These are phyloP conservation scores for Celastrina argiolus DNA, from an alignment of 2,888 invertebrate species.

Conservation along the genomic window DNA sequence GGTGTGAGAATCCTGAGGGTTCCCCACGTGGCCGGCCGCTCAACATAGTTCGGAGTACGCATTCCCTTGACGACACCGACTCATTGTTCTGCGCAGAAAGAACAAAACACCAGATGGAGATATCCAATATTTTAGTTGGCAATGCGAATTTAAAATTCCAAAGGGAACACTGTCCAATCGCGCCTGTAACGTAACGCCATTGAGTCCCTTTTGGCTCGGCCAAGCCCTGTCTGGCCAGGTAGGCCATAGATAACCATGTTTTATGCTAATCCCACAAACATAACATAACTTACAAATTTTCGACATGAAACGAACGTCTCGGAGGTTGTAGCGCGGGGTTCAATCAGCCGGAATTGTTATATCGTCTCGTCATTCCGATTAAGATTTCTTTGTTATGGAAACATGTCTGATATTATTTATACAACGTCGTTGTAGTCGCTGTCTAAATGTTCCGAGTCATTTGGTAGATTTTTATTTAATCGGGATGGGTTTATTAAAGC, in stretches of 20 bases:
- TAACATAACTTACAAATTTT: conserved; percentile 71
- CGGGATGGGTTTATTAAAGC: conserved; percentile 70
- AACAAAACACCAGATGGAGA: conserved; percentile 76
- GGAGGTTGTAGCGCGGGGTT: conserved; percentile 52
- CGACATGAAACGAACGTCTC: conserved; percentile 51
- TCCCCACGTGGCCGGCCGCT: conserved; percentile 23
- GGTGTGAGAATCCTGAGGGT: conserved; percentile 17
- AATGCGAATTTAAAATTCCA: conserved; percentile 74
- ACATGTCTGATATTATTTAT: conserved; percentile 78
- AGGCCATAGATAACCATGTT: conserved; percentile 73
- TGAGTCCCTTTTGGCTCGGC: conserved; percentile 26
- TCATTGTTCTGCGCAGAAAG: conserved; percentile 74
- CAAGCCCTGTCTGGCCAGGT: conserved; percentile 54
- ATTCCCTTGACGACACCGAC: conserved; percentile 71
- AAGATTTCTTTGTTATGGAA: conserved; percentile 76
- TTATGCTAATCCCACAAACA: conserved; percentile 70
- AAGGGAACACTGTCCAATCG: conserved; percentile 50
- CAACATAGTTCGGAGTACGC: conserved; percentile 66
- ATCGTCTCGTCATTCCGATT: conserved; percentile 74
- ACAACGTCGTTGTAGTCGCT: conserved; percentile 40
- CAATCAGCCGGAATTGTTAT: conserved; percentile 75
- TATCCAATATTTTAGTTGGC: conserved; percentile 79
- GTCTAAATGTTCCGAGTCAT: conserved; percentile 67
- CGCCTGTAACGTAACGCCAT: conserved; percentile 46
- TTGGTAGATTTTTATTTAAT: conserved; percentile 71